phyloP scores from a whole-genome alignment of 2,797 vertebrate genomes.

The Pitangus sulphuratus region DNA sequence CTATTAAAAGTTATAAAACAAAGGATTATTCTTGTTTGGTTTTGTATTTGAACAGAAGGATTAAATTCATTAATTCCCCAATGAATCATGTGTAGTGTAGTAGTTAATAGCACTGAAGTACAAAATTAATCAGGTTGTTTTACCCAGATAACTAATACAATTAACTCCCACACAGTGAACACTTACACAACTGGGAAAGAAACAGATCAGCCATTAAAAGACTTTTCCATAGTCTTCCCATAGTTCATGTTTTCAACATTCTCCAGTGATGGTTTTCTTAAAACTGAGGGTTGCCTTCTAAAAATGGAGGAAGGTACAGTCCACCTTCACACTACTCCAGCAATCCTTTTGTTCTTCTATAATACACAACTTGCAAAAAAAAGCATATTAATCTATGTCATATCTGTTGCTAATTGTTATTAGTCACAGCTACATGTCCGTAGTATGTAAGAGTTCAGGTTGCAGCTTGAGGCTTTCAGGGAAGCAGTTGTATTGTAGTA shows the following conservation, averaged over 20 bases:
- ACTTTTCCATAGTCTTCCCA: background rate
- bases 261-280: background rate
- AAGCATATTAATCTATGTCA: fast-evolving
- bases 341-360: background rate
- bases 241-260: background rate
- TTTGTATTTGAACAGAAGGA: conserved; percentile 46
- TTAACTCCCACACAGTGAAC: conserved; percentile 11
- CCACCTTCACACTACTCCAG: background rate
- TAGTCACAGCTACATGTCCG: background rate
- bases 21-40: conserved; percentile 42
- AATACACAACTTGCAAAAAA: background rate
- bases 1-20: conserved; percentile 50
- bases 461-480: background rate
- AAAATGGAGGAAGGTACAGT: background rate
- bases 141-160: conserved; percentile 15
- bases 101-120: conserved; percentile 45
- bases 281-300: background rate
- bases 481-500: background rate
- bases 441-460: background rate
- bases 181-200: background rate
- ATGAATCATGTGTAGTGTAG: conserved; percentile 3
- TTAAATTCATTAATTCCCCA: conserved; percentile 42
- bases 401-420: background rate
- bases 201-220: background rate
- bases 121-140: conserved; percentile 56